Conservation (phyloP, 2,113 vertebrate species). For the Aramus guarauna region DNA sequence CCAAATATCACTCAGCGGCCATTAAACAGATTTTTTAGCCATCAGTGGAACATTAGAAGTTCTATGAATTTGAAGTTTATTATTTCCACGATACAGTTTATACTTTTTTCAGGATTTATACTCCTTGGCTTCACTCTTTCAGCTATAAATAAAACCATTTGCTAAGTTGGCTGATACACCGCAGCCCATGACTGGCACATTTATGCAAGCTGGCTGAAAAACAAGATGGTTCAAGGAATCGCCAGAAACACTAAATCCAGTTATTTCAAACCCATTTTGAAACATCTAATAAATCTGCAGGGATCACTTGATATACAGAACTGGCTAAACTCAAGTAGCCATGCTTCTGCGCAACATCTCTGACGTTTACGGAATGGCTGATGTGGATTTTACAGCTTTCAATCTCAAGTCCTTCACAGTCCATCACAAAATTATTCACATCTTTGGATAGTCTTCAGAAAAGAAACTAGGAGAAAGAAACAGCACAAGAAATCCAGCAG, state of each 20-base stretch:
- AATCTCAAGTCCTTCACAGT: constrained; percentile 16
- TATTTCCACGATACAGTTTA: constrained; percentile 67
- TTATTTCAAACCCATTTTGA: constrained; percentile 60
- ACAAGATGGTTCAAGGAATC: constrained; percentile 55
- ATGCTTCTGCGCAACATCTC: constrained; percentile 3
- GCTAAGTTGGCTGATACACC: constrained; percentile 58
- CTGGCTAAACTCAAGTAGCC: constrained; percentile 35
- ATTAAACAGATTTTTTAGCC: constrained; percentile 70
- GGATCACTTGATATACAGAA: constrained; percentile 38
- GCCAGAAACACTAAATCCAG: constrained; percentile 65
- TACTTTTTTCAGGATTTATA: constrained; percentile 69
- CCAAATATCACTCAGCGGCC: constrained; percentile 64
- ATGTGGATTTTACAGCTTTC: constrained; percentile 28
- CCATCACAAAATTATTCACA: not conserved
- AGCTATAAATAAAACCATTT: constrained; percentile 72
- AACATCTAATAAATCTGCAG: constrained; percentile 54
- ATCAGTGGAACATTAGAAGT: constrained; percentile 71
- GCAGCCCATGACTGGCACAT: constrained; percentile 66
- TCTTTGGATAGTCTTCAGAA: not conserved
- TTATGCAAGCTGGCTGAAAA: constrained; percentile 65
- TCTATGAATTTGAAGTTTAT: constrained; percentile 71
- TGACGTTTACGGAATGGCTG: not conserved
- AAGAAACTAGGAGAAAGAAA: not conserved
- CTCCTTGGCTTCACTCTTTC: constrained; percentile 58
- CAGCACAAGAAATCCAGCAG: not conserved